Percentiles rank a stretch among this genome's conserved stretches.
phyloP scores from a whole-genome alignment of 2,113 vertebrate species.

The Pomatostomus ruficeps region DNA sequence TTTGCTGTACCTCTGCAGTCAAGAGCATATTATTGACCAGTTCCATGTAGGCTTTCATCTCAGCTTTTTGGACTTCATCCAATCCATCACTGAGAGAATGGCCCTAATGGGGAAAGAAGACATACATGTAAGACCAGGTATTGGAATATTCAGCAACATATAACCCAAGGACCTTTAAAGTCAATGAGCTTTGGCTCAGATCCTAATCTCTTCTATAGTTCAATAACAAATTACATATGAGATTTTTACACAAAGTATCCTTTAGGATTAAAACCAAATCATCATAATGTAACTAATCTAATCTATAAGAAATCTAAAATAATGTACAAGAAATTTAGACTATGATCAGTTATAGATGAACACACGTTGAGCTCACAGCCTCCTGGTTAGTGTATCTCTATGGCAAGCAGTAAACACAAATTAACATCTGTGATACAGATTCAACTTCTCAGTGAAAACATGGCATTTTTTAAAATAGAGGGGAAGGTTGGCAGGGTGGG shows the following conservation, averaged over 20 bases:
- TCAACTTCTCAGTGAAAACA: background rate
- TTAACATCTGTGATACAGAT: background rate
- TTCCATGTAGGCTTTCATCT: slow-evolving; percentile 98
- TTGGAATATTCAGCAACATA: background rate
- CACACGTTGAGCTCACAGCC: background rate
- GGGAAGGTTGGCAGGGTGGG: background rate
- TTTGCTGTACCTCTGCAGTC: slow-evolving; percentile 86
- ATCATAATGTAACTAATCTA: background rate
- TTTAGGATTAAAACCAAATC: background rate
- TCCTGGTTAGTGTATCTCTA: background rate
- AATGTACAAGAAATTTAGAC: background rate
- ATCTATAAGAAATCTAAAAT: background rate
- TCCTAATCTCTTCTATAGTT: background rate
- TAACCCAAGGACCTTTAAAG: background rate
- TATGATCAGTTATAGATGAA: background rate
- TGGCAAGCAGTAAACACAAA: background rate
- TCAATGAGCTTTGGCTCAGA: background rate
- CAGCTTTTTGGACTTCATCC: slow-evolving; percentile 93
- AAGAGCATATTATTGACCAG: slow-evolving; percentile 92
- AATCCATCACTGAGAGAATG: slow-evolving; percentile 91
- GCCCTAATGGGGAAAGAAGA: slow-evolving; percentile 74
- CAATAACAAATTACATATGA: background rate
- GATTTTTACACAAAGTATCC: background rate
- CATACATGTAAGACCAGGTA: background rate
- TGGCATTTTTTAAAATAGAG: background rate